A percentile compares a stretch with the other conserved stretches of the same genome.
Conservation (phyloP, 2,113 vertebrate species). For the Antigone vipio region DNA sequence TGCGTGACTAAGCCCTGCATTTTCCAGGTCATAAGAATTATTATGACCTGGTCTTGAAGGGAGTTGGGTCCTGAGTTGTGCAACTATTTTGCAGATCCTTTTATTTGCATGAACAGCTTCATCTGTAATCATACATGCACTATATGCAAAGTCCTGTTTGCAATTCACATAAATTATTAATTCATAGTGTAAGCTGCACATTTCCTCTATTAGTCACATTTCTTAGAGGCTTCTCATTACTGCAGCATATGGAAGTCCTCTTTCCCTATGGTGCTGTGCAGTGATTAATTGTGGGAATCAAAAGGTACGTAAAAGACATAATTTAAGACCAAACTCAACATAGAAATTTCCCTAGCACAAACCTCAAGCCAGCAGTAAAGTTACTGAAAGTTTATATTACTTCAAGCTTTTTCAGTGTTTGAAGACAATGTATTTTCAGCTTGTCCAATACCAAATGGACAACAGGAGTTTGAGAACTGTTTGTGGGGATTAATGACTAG, state of each 20-base stretch:
- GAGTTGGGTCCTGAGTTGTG: background rate
- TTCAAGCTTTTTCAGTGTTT: background rate
- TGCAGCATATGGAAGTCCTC: conserved; percentile 60
- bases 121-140: conserved; percentile 24
- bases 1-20: background rate
- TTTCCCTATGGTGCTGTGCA: background rate
- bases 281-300: conserved; percentile 43
- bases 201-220: conserved; percentile 55
- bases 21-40: background rate
- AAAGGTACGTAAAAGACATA: background rate
- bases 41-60: background rate
- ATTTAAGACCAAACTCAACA: background rate
- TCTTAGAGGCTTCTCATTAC: conserved; percentile 67
- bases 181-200: conserved; percentile 35
- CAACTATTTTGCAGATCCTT: conserved; percentile 25
- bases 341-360: background rate
- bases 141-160: conserved; percentile 42
- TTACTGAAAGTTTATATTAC: background rate
- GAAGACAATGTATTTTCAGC: background rate
- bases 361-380: background rate
- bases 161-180: conserved; percentile 43
- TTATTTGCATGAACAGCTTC: conserved; percentile 46
- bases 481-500: conserved; percentile 37
- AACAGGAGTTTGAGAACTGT: background rate
- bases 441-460: background rate